Evolutionary conservation across 37 sponge, comb jelly and placozoan genomes (phyloP), one percentile per base, ranked within the genome.

Genomic region (Halichondria panicea): DNA sequence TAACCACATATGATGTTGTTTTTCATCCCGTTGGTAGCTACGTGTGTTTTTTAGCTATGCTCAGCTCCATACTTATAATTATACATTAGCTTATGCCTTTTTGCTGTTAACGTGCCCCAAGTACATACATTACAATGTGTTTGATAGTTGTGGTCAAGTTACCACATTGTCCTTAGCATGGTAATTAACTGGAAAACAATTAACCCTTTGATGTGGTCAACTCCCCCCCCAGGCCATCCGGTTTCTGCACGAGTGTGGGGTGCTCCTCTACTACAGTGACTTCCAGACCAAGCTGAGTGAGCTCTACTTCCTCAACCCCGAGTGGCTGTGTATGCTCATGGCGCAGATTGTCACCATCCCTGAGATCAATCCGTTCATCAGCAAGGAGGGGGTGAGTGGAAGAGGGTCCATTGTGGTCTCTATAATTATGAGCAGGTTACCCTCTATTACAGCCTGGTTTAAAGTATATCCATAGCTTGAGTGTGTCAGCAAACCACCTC

Each of bases 171-270:
- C n/a, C n/a, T n/a, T n/a, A n/a, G n/a, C n/a, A n/a, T n/a, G n/a
- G n/a, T n/a, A n/a, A n/a, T n/a, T n/a, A n/a, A n/a, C n/a, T n/a
- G n/a, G n/a, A n/a, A n/a, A n/a, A n/a, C n/a, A n/a, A n/a, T n/a
- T n/a, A n/a, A n/a, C n/a, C n/a, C n/a, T n/a, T n/a, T n/a, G n/a
- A n/a, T n/a, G n/a, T n/a, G n/a, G n/a, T n/a, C n/a, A n/a, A n/a
- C n/a, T n/a, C 52, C 22, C 40, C 3, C 48, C 58, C 1, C 76
- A 89, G 89, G 94, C 94, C 6, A 74, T 93, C 56, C 28, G 57
- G 54, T 93, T 93, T 59, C 87, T 93, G 13, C 94, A 93, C 76
- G 89, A 93, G 75, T 82, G 83, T 72, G 94, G 94, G 0, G 74
- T 82, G 24, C 42, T 93, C 31, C 80, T 93, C 18, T 89, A 93